These are phyloP conservation scores for Gymnoscopelus microlampas DNA, from an alignment of 2,797 vertebrate genomes.

Conservation along the genomic window DNA sequence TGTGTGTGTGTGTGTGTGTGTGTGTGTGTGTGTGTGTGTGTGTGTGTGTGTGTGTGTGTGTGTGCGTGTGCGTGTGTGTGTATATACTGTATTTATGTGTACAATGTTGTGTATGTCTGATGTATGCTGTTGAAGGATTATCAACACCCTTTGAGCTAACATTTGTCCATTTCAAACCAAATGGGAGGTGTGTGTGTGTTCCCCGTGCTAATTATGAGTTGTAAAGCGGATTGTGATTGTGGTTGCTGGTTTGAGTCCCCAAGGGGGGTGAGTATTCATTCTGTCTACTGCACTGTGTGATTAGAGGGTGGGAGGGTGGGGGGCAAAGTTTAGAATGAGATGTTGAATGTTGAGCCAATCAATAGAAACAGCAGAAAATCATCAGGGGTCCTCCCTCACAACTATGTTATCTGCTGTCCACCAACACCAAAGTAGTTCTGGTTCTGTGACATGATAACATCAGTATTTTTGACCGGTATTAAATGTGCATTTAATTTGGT, in stretches of 20 bases:
- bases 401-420: background rate
- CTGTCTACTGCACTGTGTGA: slow-evolving; percentile 63
- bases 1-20: slow-evolving; percentile 27
- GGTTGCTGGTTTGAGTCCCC: slow-evolving; percentile 74
- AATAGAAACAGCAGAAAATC: slow-evolving; percentile 38
- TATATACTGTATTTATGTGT: background rate
- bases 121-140: slow-evolving; percentile 48
- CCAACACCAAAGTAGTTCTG: background rate
- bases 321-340: slow-evolving; percentile 60
- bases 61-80: slow-evolving; percentile 21
- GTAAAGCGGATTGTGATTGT: slow-evolving; percentile 70
- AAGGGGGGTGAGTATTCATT: slow-evolving; percentile 70
- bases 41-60: slow-evolving; percentile 25
- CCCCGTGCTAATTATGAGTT: slow-evolving; percentile 74
- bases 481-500: too few relatives aligned
- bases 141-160: slow-evolving; percentile 33
- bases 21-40: slow-evolving; percentile 21
- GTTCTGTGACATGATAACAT: background rate
- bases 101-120: background rate
- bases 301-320: slow-evolving; percentile 62
- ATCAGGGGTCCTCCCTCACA: background rate
- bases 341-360: slow-evolving; percentile 51
- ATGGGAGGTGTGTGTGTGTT: slow-evolving; percentile 59
- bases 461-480: too few relatives aligned
- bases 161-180: slow-evolving; percentile 48